Conservation (phyloP, 23 tunicate genomes). For the Corella eumyota region DNA sequence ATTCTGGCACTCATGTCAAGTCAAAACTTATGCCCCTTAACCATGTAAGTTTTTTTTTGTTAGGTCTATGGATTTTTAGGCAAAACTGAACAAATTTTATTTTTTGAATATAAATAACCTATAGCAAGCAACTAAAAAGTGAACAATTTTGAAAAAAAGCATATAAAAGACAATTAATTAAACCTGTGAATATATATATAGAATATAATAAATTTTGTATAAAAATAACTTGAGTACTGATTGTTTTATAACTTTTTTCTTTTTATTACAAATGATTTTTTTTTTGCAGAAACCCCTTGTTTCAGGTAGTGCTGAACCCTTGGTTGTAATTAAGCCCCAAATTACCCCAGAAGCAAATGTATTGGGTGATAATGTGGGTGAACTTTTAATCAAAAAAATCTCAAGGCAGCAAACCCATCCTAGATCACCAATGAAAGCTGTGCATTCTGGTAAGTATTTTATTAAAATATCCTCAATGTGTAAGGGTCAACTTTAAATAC, state of each 20-base stretch:
- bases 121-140: too few relatives aligned
- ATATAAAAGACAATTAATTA: too few relatives aligned
- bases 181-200: too few relatives aligned
- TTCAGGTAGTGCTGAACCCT: not conserved
- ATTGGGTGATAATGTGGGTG: not conserved
- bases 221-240: not conserved
- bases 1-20: conserved; percentile 21
- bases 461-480: too few relatives aligned
- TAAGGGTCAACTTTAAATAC: too few relatives aligned
- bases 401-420: not conserved
- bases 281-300: too few relatives aligned
- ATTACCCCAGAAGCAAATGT: not conserved
- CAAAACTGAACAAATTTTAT: too few relatives aligned
- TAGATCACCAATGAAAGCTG: conserved; percentile 25
- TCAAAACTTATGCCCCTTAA: conserved; percentile 53
- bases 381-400: not conserved
- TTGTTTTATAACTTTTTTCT: not conserved
- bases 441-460: conserved; percentile 11
- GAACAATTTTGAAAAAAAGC: too few relatives aligned
- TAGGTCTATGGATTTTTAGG: too few relatives aligned
- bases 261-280: not conserved
- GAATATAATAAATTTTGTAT: too few relatives aligned
- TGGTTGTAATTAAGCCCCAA: not conserved
- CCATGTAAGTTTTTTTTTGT: not conserved
- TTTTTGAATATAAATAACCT: too few relatives aligned